Percentiles rank a stretch among this genome's conserved stretches.
These are phyloP conservation scores for Crambe crambe DNA, from an alignment of 37 sponge, comb jelly and placozoan genomes.

Conservation along the genomic window DNA sequence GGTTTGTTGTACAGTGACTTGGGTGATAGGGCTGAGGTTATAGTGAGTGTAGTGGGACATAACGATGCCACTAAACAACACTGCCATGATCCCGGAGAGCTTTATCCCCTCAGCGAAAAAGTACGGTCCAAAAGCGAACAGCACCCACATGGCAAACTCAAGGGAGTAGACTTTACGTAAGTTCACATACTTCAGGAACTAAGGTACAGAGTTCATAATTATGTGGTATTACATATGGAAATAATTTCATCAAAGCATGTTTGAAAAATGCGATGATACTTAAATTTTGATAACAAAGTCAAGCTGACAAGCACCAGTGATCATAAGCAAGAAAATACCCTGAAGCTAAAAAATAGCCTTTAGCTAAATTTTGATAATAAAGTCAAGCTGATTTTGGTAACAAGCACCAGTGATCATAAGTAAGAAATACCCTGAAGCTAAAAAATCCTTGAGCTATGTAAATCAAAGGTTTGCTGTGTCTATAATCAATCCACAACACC, in stretches of 20 bases:
- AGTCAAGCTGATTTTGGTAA: too few relatives aligned
- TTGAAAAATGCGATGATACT: background rate
- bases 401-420: too few relatives aligned
- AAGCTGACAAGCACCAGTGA: too few relatives aligned
- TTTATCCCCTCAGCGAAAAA: constrained; percentile 88
- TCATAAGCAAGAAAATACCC: too few relatives aligned
- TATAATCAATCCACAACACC: too few relatives aligned
- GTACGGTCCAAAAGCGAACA: constrained; percentile 92
- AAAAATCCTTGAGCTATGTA: too few relatives aligned
- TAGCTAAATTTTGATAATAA: too few relatives aligned
- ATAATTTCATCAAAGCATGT: background rate
- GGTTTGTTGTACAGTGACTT: constrained; percentile 88
- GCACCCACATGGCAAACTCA: constrained; percentile 85
- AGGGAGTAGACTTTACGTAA: constrained; percentile 79
- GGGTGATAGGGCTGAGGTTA: constrained; percentile 92
- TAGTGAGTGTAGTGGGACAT: constrained; percentile 97
- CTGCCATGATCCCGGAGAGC: constrained; percentile 95
- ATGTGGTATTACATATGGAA: background rate
- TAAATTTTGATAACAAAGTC: too few relatives aligned
- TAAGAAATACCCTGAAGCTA: too few relatives aligned
- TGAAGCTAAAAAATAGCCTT: too few relatives aligned
- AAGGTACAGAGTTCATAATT: background rate
- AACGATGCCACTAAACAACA: constrained; percentile 93
- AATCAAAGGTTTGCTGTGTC: too few relatives aligned
- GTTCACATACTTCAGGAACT: constrained; percentile 79